Evolutionary conservation across 2,888 invertebrate species (phyloP).

Genomic region (Itoplectis maculator): DNA sequence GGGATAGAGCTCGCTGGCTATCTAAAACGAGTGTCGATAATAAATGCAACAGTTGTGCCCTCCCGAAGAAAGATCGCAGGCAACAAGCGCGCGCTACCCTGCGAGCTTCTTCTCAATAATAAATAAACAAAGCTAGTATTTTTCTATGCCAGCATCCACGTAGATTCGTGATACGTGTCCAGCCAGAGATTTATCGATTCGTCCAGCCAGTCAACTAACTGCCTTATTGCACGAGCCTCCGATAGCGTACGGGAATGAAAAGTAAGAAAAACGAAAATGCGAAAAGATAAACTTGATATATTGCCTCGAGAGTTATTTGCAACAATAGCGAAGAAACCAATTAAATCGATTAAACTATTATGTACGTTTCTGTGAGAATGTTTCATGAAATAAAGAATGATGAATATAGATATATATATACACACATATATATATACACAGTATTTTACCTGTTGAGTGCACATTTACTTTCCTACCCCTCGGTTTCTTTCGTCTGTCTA

Average conservation of each 20-base stretch:
- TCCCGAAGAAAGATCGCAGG: constrained; percentile 10
- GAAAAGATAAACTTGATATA: constrained; percentile 49
- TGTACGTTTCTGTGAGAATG: constrained; percentile 66
- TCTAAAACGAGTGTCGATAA: constrained; percentile 29
- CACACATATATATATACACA: constrained; percentile 15
- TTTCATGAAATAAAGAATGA: constrained; percentile 67
- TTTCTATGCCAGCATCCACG: constrained; percentile 49
- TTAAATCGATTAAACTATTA: constrained; percentile 59
- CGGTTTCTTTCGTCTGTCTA: not conserved
- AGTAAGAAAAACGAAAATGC: constrained; percentile 30
- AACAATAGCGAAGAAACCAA: constrained; percentile 43
- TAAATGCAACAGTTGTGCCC: constrained; percentile 12
- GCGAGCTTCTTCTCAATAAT: not conserved
- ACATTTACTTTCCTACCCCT: constrained; percentile 3
- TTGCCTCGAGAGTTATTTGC: constrained; percentile 51
- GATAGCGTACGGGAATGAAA: constrained; percentile 42
- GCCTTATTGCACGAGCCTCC: constrained; percentile 60
- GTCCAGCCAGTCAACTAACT: constrained; percentile 64
- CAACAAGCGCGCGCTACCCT: not conserved
- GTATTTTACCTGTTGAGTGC: constrained; percentile 5
- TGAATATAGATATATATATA: constrained; percentile 40
- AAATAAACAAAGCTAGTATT: constrained; percentile 31
- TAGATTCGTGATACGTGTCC: constrained; percentile 48
- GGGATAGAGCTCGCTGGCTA: constrained; percentile 26
- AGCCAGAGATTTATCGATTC: constrained; percentile 40